Evolutionary conservation across 2,888 invertebrate species (phyloP), one percentile per base, ranked within the genome.

Genomic region (Trichacis sp.): DNA sequence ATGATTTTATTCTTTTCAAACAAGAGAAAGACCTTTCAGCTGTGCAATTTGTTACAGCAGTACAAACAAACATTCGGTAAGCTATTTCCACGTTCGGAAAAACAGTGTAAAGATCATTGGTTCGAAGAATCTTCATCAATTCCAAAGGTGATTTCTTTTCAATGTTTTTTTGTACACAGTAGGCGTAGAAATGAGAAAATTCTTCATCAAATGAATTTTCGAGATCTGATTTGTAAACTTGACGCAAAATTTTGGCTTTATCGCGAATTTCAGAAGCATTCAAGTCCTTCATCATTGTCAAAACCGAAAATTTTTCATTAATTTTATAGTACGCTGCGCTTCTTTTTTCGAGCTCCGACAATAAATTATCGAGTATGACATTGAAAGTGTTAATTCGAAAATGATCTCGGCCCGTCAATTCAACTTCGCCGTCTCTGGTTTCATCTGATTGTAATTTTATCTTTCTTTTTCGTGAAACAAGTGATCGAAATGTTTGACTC

Each of bases 361-460:
- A 24, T n/a, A n/a, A n/a, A n/a, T n/a, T n/a, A n/a, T n/a, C n/a
- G n/a, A n/a, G n/a, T n/a, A n/a, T n/a, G n/a, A n/a, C n/a, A n/a
- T n/a, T n/a, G n/a, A n/a, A n/a, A n/a, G n/a, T n/a, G n/a, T n/a
- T n/a, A n/a, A n/a, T n/a, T n/a, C n/a, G n/a, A n/a, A n/a, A n/a
- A n/a, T n/a, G n/a, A n/a, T n/a, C n/a, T n/a, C n/a, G n/a, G 24
- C 11, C 49, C 2, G n/a, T 38, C 1, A 53, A 46, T 50, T 63
- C 38, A 1, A 50, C 40, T 24, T 53, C 63, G 5, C 47, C 47
- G 1, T 53, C 38, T 30, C 49, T 45, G 0, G 58, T 49, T 64
- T 64, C 54, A 14, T 63, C 54, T 5, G 8, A 8, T 0, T 38
- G 36, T 9, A 50, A 11, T 45, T 29, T 57, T 20, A 48, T 42